Evolutionary conservation across 1,140 invertebrate species (phyloP), one percentile per base, ranked within the genome.

Genomic region (Euschistus heros): DNA sequence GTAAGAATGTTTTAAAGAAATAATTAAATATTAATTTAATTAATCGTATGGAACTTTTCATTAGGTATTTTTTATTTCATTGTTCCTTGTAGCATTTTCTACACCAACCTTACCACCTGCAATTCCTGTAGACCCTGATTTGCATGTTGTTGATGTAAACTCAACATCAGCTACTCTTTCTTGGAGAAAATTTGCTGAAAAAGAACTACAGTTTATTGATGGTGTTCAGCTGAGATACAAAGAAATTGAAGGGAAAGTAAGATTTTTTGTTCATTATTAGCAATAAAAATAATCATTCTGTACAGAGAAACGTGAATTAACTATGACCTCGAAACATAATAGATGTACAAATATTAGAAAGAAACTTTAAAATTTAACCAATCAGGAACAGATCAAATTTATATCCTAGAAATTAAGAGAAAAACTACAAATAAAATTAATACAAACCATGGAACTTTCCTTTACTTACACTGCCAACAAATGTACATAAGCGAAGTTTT

Each of bases 121-220:
- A 68, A 85, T 88, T 61, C 79, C 80, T 8, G 78, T 85, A 24
- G 85, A 93, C 72, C 84, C 89, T 1, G 83, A 86, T 66, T 73
- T 94, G 6, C 80, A 80, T 57, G 81, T 88, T 0, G 79, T 81
- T 8, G 84, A 90, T 66, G 83, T 88, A 0, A 91, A 91, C 69
- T 81, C 88, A 10, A 90, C 84, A 0, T 87, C 85, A 74, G 83
- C 87, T 2, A 84, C 84, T 59, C 78, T 94, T 0, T 82, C 79
- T 37, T 95, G 92, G 92, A 82, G 87, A 68, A 86, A 86, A 71
- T 89, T 94, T 68, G 80, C 80, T 0, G 84, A 88, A 59, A 82
- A 86, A 20, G 91, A 94, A 74, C 73, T 91, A 66, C 84, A 86
- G 62, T 84, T 85, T 68, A 84, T 87, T 68, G 86, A 88, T 69